Base-by-base conservation (phyloP, 2,113 vertebrate species). In the Rhea americana region DNA sequence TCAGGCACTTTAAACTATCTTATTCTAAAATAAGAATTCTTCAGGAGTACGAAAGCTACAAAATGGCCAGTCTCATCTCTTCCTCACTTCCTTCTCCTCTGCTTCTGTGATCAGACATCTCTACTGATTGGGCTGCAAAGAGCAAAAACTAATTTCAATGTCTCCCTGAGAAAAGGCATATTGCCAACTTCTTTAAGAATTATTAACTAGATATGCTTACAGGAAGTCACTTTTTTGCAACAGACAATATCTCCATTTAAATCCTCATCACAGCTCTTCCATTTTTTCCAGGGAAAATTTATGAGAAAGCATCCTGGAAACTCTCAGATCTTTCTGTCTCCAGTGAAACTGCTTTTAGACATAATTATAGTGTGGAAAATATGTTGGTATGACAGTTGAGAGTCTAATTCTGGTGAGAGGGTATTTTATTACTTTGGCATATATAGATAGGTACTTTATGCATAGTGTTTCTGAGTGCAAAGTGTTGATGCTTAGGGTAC, bases 41-140 rank as follows among this genome's bases (percentile, higher is more conserved):
- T 82, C 53, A 79, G 32, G 73, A 85, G 26, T 90, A 85, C 85
- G 70, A 85, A 93, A 96, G 76, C 30, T 82, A 39, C 72, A 76
- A 77, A 66, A 30, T 83, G 71, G 73, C 85, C 85, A 91, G 48
- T 81, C 58, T 90, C 90, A 90, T 93, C 76, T 89, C 88, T 93
- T 92, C 94, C 79, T 96, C 87, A 71, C 82, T 92, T 93, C 95
- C 90, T 93, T 96, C 91, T 94, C 88, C 90, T 94, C 94, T 93
- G 90, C 91, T 95, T 81, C 16, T 3, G n/a, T 62, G 82, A 65
- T 81, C 80, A 94, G 51, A 78, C 22, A 1, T 65, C 61, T 90
- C 88, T 84, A 89, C 90, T 53, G 39, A 91, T 81, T 72, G 75
- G 81, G 48, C 70, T 93, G 51, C 35, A 65, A 86, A 90, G n/a